Evolutionary conservation across 2,888 invertebrate species (phyloP).

Genomic region (Chymomyza procnemis): DNA sequence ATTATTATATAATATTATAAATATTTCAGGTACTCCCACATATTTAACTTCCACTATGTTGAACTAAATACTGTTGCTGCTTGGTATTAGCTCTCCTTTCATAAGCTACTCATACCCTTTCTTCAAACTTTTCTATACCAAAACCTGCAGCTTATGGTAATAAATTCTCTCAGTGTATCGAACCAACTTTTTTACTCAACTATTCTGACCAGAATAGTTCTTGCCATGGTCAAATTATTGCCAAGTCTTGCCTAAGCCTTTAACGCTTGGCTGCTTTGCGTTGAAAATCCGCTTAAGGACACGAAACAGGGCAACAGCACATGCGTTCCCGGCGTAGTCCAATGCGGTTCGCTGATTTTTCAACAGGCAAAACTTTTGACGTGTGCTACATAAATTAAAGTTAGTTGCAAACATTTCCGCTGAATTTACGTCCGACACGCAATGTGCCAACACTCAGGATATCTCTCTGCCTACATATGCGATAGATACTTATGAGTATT

Average conservation of each 20-base stretch:
- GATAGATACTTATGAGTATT: slow-evolving; percentile 40
- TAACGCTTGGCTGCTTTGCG: slow-evolving; percentile 56
- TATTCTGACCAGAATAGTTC: slow-evolving; percentile 46
- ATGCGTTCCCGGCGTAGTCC: slow-evolving; percentile 43
- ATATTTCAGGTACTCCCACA: no score
- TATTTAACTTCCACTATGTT: no score
- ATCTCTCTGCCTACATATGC: neutral
- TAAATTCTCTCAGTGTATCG: neutral
- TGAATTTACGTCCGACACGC: slow-evolving; percentile 62
- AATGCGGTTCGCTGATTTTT: slow-evolving; percentile 14
- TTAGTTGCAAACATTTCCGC: slow-evolving; percentile 68
- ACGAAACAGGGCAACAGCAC: neutral
- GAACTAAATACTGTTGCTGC: no score
- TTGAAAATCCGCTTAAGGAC: slow-evolving; percentile 64
- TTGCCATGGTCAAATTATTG: slow-evolving; percentile 18
- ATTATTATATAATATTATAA: no score
- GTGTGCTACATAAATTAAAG: slow-evolving; percentile 64
- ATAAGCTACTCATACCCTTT: no score
- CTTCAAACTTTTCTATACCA: no score
- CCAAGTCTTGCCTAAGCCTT: slow-evolving; percentile 45
- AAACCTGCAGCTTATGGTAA: neutral
- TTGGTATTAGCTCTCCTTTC: no score
- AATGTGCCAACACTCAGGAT: slow-evolving; percentile 4
- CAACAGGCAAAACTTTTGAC: neutral
- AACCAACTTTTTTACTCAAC: neutral